Evolutionary conservation across 1,140 invertebrate species (phyloP).

Genomic region (Brachionus koreanus): DNA sequence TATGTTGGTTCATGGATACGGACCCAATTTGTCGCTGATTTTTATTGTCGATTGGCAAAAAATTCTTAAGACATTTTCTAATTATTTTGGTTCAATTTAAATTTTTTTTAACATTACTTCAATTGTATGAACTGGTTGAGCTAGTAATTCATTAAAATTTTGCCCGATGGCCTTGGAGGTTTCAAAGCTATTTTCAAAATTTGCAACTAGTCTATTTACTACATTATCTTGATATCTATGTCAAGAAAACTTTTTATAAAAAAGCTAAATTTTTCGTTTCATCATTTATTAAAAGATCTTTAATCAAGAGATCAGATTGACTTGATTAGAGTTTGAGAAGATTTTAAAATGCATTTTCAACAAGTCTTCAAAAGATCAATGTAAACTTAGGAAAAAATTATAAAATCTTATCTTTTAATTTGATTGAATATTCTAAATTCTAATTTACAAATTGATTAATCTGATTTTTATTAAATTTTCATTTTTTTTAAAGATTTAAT

Average conservation of each 20-base stretch:
- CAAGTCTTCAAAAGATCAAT: too few species aligned
- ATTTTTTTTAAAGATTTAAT: too few species aligned
- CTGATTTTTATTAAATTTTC: too few species aligned
- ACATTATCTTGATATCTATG: slow-evolving; percentile 9
- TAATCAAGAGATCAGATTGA: too few species aligned
- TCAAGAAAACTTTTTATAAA: background rate
- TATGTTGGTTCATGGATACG: background rate
- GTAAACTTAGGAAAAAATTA: too few species aligned
- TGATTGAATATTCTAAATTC: background rate
- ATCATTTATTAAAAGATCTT: too few species aligned
- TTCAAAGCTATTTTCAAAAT: slow-evolving; percentile 5
- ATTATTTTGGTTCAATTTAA: background rate
- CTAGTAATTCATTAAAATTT: background rate
- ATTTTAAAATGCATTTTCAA: too few species aligned
- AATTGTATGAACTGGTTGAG: background rate
- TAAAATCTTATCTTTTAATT: too few species aligned
- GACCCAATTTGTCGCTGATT: background rate
- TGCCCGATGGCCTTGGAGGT: background rate
- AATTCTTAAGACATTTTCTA: background rate
- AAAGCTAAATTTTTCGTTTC: too few species aligned
- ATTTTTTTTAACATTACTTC: background rate
- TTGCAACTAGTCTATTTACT: background rate
- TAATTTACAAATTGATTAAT: background rate
- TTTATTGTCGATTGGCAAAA: background rate
- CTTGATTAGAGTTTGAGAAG: too few species aligned